Conservation (phyloP, 2,888 invertebrate genomes). For the Sarcophaga subvicina region DNA sequence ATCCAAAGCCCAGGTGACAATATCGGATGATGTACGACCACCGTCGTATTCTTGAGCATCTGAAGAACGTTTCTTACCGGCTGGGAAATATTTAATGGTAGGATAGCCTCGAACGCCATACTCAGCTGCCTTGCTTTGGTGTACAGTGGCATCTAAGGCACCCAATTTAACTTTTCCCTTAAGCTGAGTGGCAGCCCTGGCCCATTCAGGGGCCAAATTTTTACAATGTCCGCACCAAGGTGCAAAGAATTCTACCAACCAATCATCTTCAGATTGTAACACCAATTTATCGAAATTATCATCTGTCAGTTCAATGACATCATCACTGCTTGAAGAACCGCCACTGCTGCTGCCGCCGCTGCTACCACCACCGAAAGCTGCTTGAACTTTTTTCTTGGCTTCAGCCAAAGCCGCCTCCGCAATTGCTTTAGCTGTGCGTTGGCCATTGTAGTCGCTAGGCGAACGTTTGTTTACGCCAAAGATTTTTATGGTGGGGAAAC, state of each 20-base stretch:
- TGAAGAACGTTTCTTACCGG: slow-evolving; percentile 87
- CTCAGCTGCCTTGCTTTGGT: slow-evolving; percentile 89
- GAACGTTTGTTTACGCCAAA: slow-evolving; percentile 92
- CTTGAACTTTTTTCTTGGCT: slow-evolving; percentile 88
- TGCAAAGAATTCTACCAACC: slow-evolving; percentile 99
- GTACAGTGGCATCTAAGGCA: slow-evolving; percentile 97
- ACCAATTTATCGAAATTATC: slow-evolving; percentile 97
- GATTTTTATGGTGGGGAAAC: slow-evolving; percentile 98
- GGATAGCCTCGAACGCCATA: slow-evolving; percentile 97
- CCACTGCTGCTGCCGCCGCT: slow-evolving; percentile 69
- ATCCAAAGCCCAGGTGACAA: slow-evolving; percentile 94
- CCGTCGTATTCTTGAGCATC: slow-evolving; percentile 94
- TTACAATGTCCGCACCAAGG: slow-evolving; percentile 99
- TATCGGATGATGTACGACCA: slow-evolving; percentile 94
- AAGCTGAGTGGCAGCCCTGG: slow-evolving; percentile 94
- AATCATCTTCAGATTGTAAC: slow-evolving; percentile 95
- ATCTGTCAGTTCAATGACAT: slow-evolving; percentile 96
- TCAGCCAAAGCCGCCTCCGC: slow-evolving; percentile 93
- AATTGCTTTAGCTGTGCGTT: slow-evolving; percentile 92
- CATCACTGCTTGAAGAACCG: slow-evolving; percentile 71
- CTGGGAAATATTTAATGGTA: slow-evolving; percentile 95
- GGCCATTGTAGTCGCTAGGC: slow-evolving; percentile 92
- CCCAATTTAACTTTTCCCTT: slow-evolving; percentile 98
- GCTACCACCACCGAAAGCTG: slow-evolving; percentile 85
- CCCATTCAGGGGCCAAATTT: slow-evolving; percentile 98